Base-by-base conservation (phyloP, 1,140 invertebrate species). In the Steinernema khuongi region DNA sequence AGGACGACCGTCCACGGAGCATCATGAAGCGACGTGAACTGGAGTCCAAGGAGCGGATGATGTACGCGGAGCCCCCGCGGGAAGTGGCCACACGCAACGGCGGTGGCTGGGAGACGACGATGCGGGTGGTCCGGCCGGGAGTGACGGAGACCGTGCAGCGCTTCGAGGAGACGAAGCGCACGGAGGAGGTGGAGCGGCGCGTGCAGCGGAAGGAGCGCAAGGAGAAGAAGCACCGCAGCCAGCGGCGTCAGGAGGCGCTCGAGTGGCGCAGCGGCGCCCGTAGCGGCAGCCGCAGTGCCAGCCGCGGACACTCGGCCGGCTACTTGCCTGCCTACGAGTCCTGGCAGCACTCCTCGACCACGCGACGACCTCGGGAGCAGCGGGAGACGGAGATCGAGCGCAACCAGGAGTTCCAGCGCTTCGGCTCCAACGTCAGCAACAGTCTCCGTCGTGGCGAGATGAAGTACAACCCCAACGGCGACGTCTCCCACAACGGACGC, bases 71-170 rank as follows among this genome's bases (percentile, higher is more conserved):
- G 30, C 22, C 43, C 70, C 50, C 50, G 50, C 36, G 36, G n/a
- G 50, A 7, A 14, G 50, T 60, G 14, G 7, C 7, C n/a, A n/a
- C n/a, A n/a, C n/a, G n/a, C 7, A 60, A 60, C 22, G 11, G 50
- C 19, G 50, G 50, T 22, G 50, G 50, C 50, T 60, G 50, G 50
- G 50, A 60, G 19, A 60, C 50, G 14, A 60, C 50, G 4, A 60
- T 22, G 14, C 14, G 50, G 26, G 50, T 60, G 50, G 26, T 60
- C 22, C 7, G 19, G 73, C 81, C 81, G 31, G 74, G 70, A 70
- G 80, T 82, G 14, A 83, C 81, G 7, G 81, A 83, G 70, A 83
- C 82, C n/a, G 83, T 83, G 31, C 79, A 84, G 72, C 73, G 78
- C 18, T 72, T 84, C 43, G 81, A 83, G 69, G 82, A 83, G 44